These are phyloP conservation scores for Melipona quadrifasciata DNA, from an alignment of 1,140 invertebrate genomes.

Conservation along the genomic window DNA sequence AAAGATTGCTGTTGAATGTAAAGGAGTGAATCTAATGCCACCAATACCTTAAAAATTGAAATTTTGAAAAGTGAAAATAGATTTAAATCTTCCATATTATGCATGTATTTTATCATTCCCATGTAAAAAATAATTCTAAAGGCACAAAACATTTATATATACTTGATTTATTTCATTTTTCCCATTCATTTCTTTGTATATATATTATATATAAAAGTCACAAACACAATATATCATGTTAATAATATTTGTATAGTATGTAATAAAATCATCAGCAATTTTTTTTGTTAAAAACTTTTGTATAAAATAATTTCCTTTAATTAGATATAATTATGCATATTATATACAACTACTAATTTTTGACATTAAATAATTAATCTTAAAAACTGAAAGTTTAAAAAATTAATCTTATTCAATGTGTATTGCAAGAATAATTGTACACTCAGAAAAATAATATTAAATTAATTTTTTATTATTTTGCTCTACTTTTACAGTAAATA, in stretches of 20 bases:
- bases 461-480: not conserved
- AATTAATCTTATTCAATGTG: not conserved
- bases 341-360: not conserved
- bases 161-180: not conserved
- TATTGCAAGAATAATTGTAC: not conserved
- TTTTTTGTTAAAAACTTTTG: not conserved
- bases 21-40: constrained; percentile 84
- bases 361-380: not conserved
- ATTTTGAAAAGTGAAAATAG: not conserved
- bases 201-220: not conserved
- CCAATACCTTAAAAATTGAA: constrained; percentile 38
- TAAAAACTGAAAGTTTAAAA: no score
- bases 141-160: not conserved
- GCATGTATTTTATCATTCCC: not conserved
- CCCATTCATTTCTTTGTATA: constrained; percentile 8
- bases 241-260: not conserved
- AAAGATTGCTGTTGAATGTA: constrained; percentile 86
- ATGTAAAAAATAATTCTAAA: not conserved
- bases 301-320: not conserved
- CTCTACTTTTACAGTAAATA: not conserved
- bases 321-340: not conserved
- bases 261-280: not conserved
- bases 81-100: not conserved
- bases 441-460: not conserved
- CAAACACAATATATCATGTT: not conserved